These are phyloP conservation scores for Promerops cafer DNA, from an alignment of 2,113 vertebrate species.

Conservation along the genomic window DNA sequence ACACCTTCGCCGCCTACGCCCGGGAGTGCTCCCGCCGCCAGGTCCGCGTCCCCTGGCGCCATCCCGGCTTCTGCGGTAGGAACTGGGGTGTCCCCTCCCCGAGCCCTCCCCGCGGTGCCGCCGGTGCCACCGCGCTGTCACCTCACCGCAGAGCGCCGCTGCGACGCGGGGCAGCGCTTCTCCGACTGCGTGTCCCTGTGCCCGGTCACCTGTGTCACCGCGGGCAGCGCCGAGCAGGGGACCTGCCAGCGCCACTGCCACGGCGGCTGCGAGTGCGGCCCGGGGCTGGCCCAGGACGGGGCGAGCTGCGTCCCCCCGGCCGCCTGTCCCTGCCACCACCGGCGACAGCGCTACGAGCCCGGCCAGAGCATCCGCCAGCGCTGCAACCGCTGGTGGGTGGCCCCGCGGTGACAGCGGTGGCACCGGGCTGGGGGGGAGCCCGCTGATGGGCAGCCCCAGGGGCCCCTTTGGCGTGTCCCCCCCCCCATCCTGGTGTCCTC, in stretches of 20 bases:
- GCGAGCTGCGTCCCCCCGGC: slow-evolving; percentile 69
- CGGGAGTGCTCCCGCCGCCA: slow-evolving; percentile 78
- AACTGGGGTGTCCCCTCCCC: fast-evolving
- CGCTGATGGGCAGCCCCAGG: neutral
- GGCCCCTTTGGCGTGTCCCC: neutral
- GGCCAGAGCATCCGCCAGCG: slow-evolving; percentile 77
- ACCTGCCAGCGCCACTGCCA: slow-evolving; percentile 82
- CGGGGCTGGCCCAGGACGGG: slow-evolving; percentile 73
- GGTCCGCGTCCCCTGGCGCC: slow-evolving; percentile 76
- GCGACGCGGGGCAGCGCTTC: slow-evolving; percentile 74
- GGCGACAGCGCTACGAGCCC: slow-evolving; percentile 68
- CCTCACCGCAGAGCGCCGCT: slow-evolving; percentile 68
- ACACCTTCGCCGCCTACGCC: slow-evolving; percentile 80
- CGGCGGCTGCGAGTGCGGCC: slow-evolving; percentile 82
- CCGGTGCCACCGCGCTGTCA: neutral
- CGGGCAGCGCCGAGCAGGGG: neutral
- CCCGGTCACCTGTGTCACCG: slow-evolving; percentile 75
- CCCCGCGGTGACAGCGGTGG: neutral
- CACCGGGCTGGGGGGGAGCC: neutral
- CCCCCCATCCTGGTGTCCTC: neutral
- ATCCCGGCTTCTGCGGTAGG: slow-evolving; percentile 78
- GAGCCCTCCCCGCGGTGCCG: too few relatives aligned
- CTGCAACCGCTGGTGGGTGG: slow-evolving; percentile 83
- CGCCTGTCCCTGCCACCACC: slow-evolving; percentile 83
- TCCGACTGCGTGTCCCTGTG: slow-evolving; percentile 86